A percentile compares a stretch with the other conserved stretches of the same genome.
Evolutionary conservation across 2,113 vertebrate genomes (phyloP).

Genomic region (Taurulus bubalis): DNA sequence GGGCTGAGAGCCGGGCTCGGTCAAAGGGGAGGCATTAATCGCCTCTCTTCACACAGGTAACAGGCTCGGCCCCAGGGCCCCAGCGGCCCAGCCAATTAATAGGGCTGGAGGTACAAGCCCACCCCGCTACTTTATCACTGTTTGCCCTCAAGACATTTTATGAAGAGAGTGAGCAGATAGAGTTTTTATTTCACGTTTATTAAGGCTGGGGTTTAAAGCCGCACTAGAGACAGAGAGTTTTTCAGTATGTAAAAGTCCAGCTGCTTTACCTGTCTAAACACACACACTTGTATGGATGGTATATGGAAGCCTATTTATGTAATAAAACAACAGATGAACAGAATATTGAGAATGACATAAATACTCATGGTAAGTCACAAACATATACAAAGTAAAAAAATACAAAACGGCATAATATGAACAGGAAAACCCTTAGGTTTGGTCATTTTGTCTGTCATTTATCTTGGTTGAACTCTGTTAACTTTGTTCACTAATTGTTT

Average conservation of each 20-base stretch:
- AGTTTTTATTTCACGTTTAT: slow-evolving; percentile 71
- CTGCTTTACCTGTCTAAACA: slow-evolving; percentile 8
- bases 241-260: slow-evolving; percentile 36
- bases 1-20: slow-evolving; percentile 82
- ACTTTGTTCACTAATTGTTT: too few species aligned
- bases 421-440: not conserved
- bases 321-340: not conserved
- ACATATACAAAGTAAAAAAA: not conserved
- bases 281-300: not conserved
- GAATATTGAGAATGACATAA: not conserved
- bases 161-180: slow-evolving; percentile 49
- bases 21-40: slow-evolving; percentile 86
- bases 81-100: slow-evolving; percentile 81
- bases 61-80: slow-evolving; percentile 64
- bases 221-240: slow-evolving; percentile 30
- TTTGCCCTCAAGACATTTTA: slow-evolving; percentile 77
- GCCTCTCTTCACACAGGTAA: slow-evolving; percentile 83
- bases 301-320: not conserved
- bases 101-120: slow-evolving; percentile 76
- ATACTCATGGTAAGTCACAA: not conserved
- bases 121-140: slow-evolving; percentile 73
- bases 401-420: not conserved
- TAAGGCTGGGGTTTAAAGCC: slow-evolving; percentile 55
- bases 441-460: too few species aligned
- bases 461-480: too few species aligned